Conservation (phyloP, 2,888 invertebrate genomes). For the Thecophora atra region DNA sequence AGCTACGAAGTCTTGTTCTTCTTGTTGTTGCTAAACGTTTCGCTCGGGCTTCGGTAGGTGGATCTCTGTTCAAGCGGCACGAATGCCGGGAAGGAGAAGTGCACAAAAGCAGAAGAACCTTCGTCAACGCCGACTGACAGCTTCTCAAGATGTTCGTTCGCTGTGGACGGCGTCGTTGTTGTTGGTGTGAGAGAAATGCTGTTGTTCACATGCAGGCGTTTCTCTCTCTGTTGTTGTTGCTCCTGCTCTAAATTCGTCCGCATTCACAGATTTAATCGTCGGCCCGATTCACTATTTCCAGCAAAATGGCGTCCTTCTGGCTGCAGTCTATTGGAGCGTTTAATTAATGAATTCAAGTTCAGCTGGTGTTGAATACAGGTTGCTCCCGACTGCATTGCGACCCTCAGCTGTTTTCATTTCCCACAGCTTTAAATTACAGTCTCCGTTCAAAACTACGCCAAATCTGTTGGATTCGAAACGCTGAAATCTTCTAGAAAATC, state of each 20-base stretch:
- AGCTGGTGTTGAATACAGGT: constrained; percentile 17
- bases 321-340: not conserved
- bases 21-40: constrained; percentile 13
- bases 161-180: constrained; percentile 2
- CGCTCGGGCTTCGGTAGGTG: constrained; percentile 21
- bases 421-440: not conserved
- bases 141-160: constrained; percentile 60
- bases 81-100: not conserved
- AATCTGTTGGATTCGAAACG: constrained; percentile 1
- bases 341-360: constrained; percentile 19
- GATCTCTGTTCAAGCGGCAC: not conserved
- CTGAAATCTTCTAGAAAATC: not conserved
- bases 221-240: constrained; percentile 10
- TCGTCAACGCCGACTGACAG: constrained; percentile 64
- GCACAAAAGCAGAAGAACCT: constrained; percentile 49
- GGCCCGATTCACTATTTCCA: not conserved
- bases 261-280: too few species aligned
- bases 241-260: not conserved
- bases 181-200: constrained; percentile 15
- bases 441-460: not conserved
- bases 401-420: not conserved
- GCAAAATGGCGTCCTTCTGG: constrained; percentile 17
- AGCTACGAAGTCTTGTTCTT: not conserved
- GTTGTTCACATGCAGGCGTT: constrained; percentile 54
- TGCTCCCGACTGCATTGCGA: not conserved